These are phyloP conservation scores for Gobio occitaniae DNA, from an alignment of 2,797 vertebrate species.

Conservation along the genomic window DNA sequence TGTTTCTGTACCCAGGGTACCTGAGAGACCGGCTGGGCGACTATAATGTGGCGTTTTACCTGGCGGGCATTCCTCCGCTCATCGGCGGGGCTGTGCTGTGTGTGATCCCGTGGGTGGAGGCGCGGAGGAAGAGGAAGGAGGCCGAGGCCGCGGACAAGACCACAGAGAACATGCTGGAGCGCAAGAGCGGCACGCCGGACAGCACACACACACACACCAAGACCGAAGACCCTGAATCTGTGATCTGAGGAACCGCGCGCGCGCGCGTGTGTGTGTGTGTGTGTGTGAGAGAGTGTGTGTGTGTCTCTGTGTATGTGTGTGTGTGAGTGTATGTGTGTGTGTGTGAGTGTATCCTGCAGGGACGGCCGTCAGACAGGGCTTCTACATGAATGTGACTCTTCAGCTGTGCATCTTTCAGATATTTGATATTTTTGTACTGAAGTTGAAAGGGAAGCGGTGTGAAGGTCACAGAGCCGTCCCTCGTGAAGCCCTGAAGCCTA, in stretches of 20 bases:
- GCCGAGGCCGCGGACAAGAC: slow-evolving; percentile 70
- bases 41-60: slow-evolving; percentile 92
- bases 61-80: slow-evolving; percentile 93
- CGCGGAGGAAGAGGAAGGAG: slow-evolving; percentile 70
- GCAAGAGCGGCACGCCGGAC: slow-evolving; percentile 55
- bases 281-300: no score
- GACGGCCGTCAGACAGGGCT: neutral
- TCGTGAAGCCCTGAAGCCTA: neutral
- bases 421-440: slow-evolving; percentile 3
- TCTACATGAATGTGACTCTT: neutral
- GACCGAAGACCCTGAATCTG: slow-evolving; percentile 65
- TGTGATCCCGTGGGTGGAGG: slow-evolving; percentile 91
- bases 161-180: slow-evolving; percentile 82
- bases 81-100: slow-evolving; percentile 90
- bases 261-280: neutral
- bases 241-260: slow-evolving; percentile 65
- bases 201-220: slow-evolving; percentile 60
- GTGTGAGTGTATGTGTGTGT: no score
- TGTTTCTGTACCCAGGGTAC: slow-evolving; percentile 76
- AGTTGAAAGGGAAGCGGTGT: neutral
- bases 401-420: slow-evolving; percentile 14
- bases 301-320: no score
- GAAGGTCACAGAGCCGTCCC: neutral
- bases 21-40: slow-evolving; percentile 84
- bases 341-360: neutral